These are phyloP conservation scores for Cynopterus brachyotis DNA, from an alignment of 2,113 vertebrate genomes.

Conservation along the genomic window DNA sequence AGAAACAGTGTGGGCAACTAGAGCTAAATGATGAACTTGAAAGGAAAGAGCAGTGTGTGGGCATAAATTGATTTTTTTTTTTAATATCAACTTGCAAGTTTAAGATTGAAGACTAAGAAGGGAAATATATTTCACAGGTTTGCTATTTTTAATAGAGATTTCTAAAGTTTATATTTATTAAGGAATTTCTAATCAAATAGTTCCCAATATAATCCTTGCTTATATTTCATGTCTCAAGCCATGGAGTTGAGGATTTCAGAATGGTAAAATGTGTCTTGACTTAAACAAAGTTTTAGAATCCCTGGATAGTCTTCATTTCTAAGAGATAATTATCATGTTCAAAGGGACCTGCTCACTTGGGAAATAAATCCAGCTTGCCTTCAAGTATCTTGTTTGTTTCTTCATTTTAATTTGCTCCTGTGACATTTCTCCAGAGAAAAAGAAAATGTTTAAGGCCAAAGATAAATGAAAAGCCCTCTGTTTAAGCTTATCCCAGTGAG, in stretches of 20 bases:
- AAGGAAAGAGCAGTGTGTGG: neutral
- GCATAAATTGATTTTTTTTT: neutral
- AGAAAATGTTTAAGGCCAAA: neutral
- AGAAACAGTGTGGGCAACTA: neutral
- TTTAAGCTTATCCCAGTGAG: neutral
- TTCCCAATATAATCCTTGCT: neutral
- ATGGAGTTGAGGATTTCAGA: neutral
- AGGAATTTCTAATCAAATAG: neutral
- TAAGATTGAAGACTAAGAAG: neutral
- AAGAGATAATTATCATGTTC: slow-evolving; percentile 34
- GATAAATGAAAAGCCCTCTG: neutral
- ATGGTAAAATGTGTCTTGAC: neutral
- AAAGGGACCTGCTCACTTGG: slow-evolving; percentile 28
- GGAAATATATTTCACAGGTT: neutral
- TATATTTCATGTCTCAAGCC: neutral
- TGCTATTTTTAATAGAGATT: neutral
- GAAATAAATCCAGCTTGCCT: slow-evolving; percentile 47
- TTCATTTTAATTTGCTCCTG: slow-evolving; percentile 38
- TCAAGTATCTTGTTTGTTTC: slow-evolving; percentile 51
- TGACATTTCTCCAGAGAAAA: slow-evolving; percentile 12
- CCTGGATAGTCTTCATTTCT: slow-evolving; percentile 12
- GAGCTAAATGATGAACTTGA: neutral
- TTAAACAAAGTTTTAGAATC: slow-evolving; percentile 40
- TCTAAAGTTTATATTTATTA: neutral
- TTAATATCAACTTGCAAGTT: neutral